These are phyloP conservation scores for Macrotrachela quadricornifera DNA, from an alignment of 1,140 invertebrate species.

Conservation along the genomic window DNA sequence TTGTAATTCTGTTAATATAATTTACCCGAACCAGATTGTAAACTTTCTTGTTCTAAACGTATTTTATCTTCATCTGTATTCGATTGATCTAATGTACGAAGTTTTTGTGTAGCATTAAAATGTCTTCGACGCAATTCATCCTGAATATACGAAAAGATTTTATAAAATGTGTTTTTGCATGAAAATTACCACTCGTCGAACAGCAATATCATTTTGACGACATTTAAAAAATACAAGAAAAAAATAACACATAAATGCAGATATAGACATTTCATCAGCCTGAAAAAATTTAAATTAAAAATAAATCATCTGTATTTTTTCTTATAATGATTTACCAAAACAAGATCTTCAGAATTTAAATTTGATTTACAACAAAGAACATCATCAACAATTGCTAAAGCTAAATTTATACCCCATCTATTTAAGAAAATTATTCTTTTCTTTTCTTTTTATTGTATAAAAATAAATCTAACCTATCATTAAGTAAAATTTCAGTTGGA, in stretches of 20 bases:
- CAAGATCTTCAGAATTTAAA: constrained; percentile 24
- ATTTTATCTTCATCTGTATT: too few relatives aligned
- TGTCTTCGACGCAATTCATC: not conserved
- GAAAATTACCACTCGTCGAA: constrained; percentile 17
- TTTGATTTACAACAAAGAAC: constrained; percentile 24
- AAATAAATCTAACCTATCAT: constrained; percentile 19
- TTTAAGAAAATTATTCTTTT: constrained; percentile 11
- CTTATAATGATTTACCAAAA: constrained; percentile 6
- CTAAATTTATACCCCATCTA: constrained; percentile 26
- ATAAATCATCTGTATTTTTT: too few relatives aligned
- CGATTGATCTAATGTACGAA: constrained; percentile 12
- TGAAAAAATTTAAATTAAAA: constrained; percentile 5
- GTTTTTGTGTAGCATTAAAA: constrained; percentile 10
- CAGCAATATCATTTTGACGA: constrained; percentile 18
- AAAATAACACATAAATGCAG: constrained; percentile 23
- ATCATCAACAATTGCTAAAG: constrained; percentile 19
- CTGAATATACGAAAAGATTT: constrained; percentile 17
- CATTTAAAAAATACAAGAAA: constrained; percentile 28
- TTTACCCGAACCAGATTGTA: not conserved
- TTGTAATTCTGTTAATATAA: too few relatives aligned
- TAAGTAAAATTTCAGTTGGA: constrained; percentile 24
- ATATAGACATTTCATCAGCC: constrained; percentile 17
- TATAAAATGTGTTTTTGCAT: constrained; percentile 9
- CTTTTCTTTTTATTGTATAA: constrained; percentile 15
- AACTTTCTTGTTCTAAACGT: too few relatives aligned